phyloP scores from a whole-genome alignment of 2,888 invertebrate species.

The Metopia argyrocephala region DNA sequence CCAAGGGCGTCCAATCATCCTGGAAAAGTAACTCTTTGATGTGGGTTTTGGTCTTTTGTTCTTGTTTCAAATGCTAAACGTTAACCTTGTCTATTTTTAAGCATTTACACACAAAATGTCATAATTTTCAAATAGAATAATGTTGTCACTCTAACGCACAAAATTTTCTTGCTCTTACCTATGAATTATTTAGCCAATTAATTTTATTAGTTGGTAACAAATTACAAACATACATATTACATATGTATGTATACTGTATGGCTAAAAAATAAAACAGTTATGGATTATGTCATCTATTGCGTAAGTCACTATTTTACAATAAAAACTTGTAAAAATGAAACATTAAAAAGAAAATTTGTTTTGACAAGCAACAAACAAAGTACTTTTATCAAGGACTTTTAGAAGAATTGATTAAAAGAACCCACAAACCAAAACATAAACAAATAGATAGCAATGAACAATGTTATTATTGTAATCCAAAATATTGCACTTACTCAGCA shows the following conservation, averaged over 20 bases:
- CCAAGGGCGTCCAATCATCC: too few relatives aligned
- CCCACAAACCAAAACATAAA: constrained; percentile 19
- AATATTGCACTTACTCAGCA: constrained; percentile 21
- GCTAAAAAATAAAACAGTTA: not conserved
- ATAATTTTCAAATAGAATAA: too few relatives aligned
- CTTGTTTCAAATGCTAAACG: too few relatives aligned
- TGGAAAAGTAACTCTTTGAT: too few relatives aligned
- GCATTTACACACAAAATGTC: too few relatives aligned
- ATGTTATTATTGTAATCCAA: not conserved
- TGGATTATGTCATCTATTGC: constrained; percentile 49
- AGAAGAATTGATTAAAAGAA: constrained; percentile 23
- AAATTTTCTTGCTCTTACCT: too few relatives aligned
- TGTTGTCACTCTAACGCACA: too few relatives aligned
- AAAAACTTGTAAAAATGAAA: constrained; percentile 6
- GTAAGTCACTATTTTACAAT: constrained; percentile 15
- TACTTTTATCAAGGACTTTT: constrained; percentile 18
- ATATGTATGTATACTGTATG: too few relatives aligned
- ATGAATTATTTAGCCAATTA: too few relatives aligned
- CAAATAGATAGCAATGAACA: constrained; percentile 6
- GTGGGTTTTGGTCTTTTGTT: too few relatives aligned
- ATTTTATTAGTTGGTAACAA: not conserved
- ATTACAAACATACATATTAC: not conserved
- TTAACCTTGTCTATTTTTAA: too few relatives aligned
- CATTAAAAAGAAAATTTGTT: constrained; percentile 1
- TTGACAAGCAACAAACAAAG: constrained; percentile 5